Evolutionary conservation across 2,888 invertebrate species (phyloP).

Genomic region (Cheilosia scutellata): DNA sequence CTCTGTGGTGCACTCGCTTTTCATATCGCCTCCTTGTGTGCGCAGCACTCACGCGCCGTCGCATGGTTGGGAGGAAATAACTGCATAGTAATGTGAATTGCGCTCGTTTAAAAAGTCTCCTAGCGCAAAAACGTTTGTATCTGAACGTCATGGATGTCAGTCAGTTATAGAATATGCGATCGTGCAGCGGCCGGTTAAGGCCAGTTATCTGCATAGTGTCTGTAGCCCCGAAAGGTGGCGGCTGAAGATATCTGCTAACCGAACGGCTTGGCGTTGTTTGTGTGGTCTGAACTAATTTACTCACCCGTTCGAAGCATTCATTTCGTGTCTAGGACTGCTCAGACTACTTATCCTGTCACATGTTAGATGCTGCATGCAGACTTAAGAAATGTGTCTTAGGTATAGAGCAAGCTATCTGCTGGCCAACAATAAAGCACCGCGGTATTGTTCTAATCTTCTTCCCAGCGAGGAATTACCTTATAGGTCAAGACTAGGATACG

Average conservation of each 20-base stretch:
- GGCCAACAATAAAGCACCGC: conserved; percentile 74
- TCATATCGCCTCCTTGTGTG: conserved; percentile 69
- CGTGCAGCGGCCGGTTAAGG: conserved; percentile 67
- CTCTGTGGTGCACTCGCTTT: conserved; percentile 66
- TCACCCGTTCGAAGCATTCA: conserved; percentile 70
- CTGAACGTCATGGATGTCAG: conserved; percentile 75
- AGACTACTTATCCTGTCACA: conserved; percentile 76
- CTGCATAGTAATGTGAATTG: conserved; percentile 74
- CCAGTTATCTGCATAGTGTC: conserved; percentile 73
- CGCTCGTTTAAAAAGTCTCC: conserved; percentile 72
- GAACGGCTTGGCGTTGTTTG: conserved; percentile 64
- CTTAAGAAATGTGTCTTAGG: conserved; percentile 57
- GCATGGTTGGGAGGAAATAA: conserved; percentile 35
- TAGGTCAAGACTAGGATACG: conserved; percentile 70
- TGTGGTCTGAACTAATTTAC: conserved; percentile 76
- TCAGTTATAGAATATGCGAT: conserved; percentile 73
- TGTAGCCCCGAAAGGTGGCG: conserved; percentile 69
- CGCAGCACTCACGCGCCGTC: conserved; percentile 66
- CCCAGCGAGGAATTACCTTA: conserved; percentile 31
- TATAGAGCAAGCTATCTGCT: conserved; percentile 43
- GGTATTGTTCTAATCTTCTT: conserved; percentile 75
- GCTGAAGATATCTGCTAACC: conserved; percentile 61
- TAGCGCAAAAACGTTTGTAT: conserved; percentile 74
- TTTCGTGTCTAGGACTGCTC: conserved; percentile 70
- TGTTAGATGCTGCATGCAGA: conserved; percentile 62